Evolutionary conservation across 37 sponge, comb jelly and placozoan species (phyloP).

Genomic region (Petrosia ficiformis): DNA sequence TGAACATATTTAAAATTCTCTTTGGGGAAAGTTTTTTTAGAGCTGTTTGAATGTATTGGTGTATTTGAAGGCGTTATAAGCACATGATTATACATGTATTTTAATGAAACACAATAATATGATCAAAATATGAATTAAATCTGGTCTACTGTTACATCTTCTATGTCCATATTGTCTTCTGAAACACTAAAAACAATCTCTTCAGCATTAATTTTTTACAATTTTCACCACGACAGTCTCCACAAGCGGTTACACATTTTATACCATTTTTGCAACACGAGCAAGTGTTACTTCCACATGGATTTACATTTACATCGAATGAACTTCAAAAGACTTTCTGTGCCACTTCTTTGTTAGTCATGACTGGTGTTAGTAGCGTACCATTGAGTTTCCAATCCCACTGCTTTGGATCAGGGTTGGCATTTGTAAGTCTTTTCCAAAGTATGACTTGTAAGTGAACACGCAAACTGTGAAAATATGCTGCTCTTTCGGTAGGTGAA

Average conservation of each 20-base stretch:
- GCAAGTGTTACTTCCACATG: conserved; percentile 29
- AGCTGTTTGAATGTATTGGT: no score
- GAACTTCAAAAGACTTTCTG: conserved; percentile 24
- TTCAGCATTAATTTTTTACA: conserved; percentile 29
- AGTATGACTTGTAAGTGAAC: conserved; percentile 44
- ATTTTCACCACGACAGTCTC: conserved; percentile 29
- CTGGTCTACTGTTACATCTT: no score
- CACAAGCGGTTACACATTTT: conserved; percentile 34
- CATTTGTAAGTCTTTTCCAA: conserved; percentile 21
- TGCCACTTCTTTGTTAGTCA: conserved; percentile 24
- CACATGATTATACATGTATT: no score
- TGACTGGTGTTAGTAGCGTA: conserved; percentile 3
- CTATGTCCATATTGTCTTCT: no score
- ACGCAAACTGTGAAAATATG: conserved; percentile 38
- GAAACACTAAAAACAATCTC: background rate
- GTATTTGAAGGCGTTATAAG: no score
- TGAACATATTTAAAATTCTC: no score
- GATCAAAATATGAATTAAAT: no score
- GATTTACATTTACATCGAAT: conserved; percentile 36
- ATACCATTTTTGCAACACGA: conserved; percentile 12
- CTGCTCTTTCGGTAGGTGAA: conserved; percentile 48
- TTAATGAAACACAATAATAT: no score
- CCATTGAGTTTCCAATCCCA: conserved; percentile 40
- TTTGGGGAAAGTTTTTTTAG: no score
- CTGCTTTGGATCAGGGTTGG: conserved; percentile 2